phyloP scores from a whole-genome alignment of 2,888 invertebrate genomes.

The Muscina levida region DNA sequence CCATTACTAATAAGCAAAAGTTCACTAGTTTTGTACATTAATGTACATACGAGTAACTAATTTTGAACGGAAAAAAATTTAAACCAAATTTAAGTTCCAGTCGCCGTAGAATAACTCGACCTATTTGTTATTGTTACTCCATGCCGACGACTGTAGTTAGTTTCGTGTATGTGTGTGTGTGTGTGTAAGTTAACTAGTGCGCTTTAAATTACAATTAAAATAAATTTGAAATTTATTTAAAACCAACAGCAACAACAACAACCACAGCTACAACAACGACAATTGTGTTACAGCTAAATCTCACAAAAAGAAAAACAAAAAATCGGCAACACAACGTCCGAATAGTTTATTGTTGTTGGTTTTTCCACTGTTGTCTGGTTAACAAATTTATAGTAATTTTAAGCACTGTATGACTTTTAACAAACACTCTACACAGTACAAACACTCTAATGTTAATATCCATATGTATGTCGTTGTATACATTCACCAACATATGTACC shows the following conservation, averaged over 20 bases:
- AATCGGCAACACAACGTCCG: not conserved
- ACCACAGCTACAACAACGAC: constrained; percentile 5
- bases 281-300: not conserved
- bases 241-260: not conserved
- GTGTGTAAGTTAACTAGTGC: constrained; percentile 53
- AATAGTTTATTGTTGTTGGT: not conserved
- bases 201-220: constrained; percentile 55
- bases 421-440: not conserved
- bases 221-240: constrained; percentile 48
- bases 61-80: not conserved
- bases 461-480: not conserved
- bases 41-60: constrained; percentile 27
- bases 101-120: constrained; percentile 16
- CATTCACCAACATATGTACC: not conserved
- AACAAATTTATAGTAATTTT: constrained; percentile 27
- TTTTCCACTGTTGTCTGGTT: too few species aligned
- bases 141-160: constrained; percentile 14
- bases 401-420: constrained; percentile 4
- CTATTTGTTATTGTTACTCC: constrained; percentile 34
- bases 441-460: not conserved
- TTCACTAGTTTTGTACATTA: too few species aligned
- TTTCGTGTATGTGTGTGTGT: constrained; percentile 16
- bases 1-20: too few species aligned
- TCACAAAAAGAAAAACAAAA: constrained; percentile 8
- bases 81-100: constrained; percentile 25